Base-by-base conservation (phyloP, 2,113 vertebrate genomes). In the Corynorhinus townsendii region DNA sequence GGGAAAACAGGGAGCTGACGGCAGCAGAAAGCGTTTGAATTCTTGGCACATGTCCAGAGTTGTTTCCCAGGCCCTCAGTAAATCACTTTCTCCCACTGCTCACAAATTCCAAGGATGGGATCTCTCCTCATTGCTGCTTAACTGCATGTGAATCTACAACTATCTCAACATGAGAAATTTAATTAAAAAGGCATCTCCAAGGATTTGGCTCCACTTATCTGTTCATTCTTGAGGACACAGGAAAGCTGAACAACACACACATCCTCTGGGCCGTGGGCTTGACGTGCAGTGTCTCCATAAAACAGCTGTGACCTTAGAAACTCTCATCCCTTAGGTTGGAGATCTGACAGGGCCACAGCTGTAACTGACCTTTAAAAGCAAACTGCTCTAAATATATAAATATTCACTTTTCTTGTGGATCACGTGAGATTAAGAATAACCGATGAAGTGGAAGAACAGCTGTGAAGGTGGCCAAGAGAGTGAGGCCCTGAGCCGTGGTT, bases 11-110 rank as follows among this genome's bases (percentile, higher is more conserved):
- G 56, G n/a, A 95, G 76, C 75, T 76, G 35, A 93, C 10, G 56
- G 54, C 52, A 43, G 56, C 69, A 95, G 88, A 95, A 89, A 93
- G n/a, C 68, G 54, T 80, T 83, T 26, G 64, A 64, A 91, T 92
- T 93, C 38, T 45, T 87, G 88, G 91, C 91, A 75, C 10, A 0
- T 15, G 56, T 71, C 76, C 89, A 87, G 86, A 72, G 88, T 92
- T 88, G 76, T 92, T 88, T 96, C 94, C 91, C 82, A 88, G 19
- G 30, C 82, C 54, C 72, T 85, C 17, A 1, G 66, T 83, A 95
- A 96, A 79, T 56, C 49, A 56, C 75, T 90, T 93, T 91, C 86
- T 94, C 89, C 69, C 91, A 81, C 71, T 87, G 71, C 62, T 62
- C 73, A 94, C 79, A 4, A 56, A 35, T 35, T 88, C 79, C 22